Conservation (phyloP, 2,888 invertebrate genomes). For the Augochlorella aurata region DNA sequence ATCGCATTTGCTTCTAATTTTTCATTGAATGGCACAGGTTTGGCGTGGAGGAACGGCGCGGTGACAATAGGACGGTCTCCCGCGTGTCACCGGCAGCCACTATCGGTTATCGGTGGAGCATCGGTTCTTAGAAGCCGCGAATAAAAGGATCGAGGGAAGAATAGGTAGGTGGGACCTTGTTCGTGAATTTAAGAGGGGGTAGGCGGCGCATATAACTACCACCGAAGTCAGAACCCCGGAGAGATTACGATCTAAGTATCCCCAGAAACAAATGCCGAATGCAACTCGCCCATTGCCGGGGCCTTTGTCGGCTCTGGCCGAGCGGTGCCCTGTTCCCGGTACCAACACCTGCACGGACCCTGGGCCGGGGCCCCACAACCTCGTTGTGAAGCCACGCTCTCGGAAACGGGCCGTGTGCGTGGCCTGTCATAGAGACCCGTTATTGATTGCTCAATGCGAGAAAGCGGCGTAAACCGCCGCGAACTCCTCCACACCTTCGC, state of each 20-base stretch:
- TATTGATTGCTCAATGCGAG: conserved; percentile 77
- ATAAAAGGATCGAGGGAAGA: conserved; percentile 45
- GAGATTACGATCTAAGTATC: conserved; percentile 79
- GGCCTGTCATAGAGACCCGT: conserved; percentile 75
- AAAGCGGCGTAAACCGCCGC: conserved; percentile 71
- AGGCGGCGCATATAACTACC: conserved; percentile 61
- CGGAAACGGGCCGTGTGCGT: conserved; percentile 60
- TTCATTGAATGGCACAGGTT: background rate
- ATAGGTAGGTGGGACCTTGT: conserved; percentile 47
- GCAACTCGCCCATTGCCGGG: conserved; percentile 74
- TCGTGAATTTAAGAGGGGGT: conserved; percentile 61
- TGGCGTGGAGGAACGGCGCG: background rate
- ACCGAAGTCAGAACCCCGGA: conserved; percentile 70
- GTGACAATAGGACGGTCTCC: background rate
- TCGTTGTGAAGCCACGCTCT: conserved; percentile 44
- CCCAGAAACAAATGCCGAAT: conserved; percentile 80
- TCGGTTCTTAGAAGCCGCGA: conserved; percentile 51
- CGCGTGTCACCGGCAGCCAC: background rate
- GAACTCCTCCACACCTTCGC: conserved; percentile 47
- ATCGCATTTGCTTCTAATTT: no score
- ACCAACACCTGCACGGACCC: conserved; percentile 75
- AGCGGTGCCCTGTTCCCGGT: conserved; percentile 71
- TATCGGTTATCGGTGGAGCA: conserved; percentile 40
- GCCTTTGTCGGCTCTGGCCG: conserved; percentile 77
- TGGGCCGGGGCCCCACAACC: conserved; percentile 51